Base-by-base conservation (phyloP, 2,888 invertebrate genomes). In the Caenorhabditis doughertyi region DNA sequence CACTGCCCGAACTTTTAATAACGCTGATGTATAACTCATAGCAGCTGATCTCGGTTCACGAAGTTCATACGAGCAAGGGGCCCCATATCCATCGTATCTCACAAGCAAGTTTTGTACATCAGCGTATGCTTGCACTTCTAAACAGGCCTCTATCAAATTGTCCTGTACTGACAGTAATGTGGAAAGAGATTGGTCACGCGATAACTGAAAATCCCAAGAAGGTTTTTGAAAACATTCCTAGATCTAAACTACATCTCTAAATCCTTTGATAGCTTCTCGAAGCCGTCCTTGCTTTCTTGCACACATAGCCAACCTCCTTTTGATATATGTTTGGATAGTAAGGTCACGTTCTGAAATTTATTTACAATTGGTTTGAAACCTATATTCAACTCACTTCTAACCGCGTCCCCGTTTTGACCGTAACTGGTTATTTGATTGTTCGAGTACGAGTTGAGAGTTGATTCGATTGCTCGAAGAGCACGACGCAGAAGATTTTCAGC, bases 161-260 rank as follows among this genome's bases (percentile, higher is more conserved):
- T 98, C 98, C 92, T 97, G 97, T 87, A 97, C 95, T 92, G 96
- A 96, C 84, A 97, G 94, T 84, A 97, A 95, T 92, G 95, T 96
- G 95, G 97, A 95, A 90, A 97, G 96, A 13, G 97, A 97, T 89
- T 97, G 97, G 93, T 98, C 98, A 93, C 98, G 97, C 68, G 97
- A 96, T 84, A 98, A 93, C 94, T 94, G 92, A 62, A 92, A 92
- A 85, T 79, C 84, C 84, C n/a, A n/a, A n/a, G 77, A 77, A 56
- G 60, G 76, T 32, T 13, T 35, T 23, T 18, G 8, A 18, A 58
- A 35, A 7, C 25, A 18, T 13, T 32, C 9, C 32, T 32, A 7
- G 32, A 13, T 18, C 7, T 16, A 11, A n/a, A 11, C 18, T 29
- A 87, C 85, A 35, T 98, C 98, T 91, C 97, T 94, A 94, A 98